Base-by-base conservation (phyloP, 1,140 invertebrate species). In the Penaeus chinensis region DNA sequence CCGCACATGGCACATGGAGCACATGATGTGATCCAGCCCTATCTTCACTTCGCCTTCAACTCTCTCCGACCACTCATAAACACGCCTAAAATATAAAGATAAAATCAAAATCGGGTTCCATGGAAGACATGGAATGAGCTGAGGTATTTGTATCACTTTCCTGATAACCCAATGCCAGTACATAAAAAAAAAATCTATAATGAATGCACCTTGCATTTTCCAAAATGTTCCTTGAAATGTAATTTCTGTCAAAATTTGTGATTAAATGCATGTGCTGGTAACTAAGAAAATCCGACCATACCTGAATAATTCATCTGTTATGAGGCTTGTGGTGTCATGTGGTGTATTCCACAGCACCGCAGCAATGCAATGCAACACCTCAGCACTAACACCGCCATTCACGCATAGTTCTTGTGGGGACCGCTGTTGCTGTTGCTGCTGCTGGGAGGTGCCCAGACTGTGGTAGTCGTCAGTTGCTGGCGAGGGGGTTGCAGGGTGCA, bases 1-100 rank as follows among this genome's bases (percentile, higher is more conserved):
- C 88, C 95, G 94, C 54, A 97, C 96, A 91, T 95, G 96, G 91
- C 96, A 98, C 89, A 97, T 93, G 1, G 96, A 95, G 91, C 97
- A 98, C 20, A 98, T 92, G 10, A 97, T 94, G 90, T 95, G 93
- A 91, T 96, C 96, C 2, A 97, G 93, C 2, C 96, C 94, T 91
- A 95, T 94, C 92, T 98, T 98, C 66, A 98, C 92, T 2, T 95
- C 87, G 94, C 94, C 71, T 94, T 93, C 71, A 96, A 93, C 8
- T 93, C 92, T 24, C 94, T 93, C 89, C 13, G 96, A 95, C 95
- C 97, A 96, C n/a, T 94, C 93, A 91, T 95, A 96, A 13, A 97
- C 92, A 0, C 94, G 93, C 82, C 94, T 94, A 91, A 78, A 92
- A 91, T 77, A 77, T 32, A 24, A 20, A 86, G 32, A 22, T 32